A percentile compares a stretch with the other conserved stretches of the same genome.
Conservation (phyloP, 2,888 invertebrate genomes). For the Tetropium fuscum region DNA sequence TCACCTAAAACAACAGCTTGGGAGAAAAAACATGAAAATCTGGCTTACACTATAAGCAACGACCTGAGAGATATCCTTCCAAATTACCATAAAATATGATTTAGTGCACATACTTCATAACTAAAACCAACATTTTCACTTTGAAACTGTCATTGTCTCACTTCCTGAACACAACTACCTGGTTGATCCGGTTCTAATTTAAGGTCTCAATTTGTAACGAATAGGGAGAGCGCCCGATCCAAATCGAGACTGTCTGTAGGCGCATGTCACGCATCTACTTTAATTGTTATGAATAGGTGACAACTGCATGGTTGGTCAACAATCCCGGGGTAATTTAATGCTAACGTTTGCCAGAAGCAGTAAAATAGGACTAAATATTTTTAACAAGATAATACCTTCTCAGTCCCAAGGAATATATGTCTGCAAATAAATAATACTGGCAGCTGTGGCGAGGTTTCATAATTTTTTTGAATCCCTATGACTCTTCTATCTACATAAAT, state of each 20-base stretch:
- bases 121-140: constrained; percentile 6
- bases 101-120: constrained; percentile 31
- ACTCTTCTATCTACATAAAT: too few relatives aligned
- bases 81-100: constrained; percentile 26
- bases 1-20: constrained; percentile 41
- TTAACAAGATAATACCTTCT: too few relatives aligned
- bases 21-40: constrained; percentile 35
- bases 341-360: too few relatives aligned
- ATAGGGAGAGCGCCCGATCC: constrained; percentile 38
- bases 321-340: too few relatives aligned
- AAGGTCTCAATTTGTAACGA: constrained; percentile 18
- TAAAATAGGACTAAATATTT: too few relatives aligned
- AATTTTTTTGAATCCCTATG: too few relatives aligned
- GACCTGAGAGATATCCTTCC: constrained; percentile 39
- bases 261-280: constrained; percentile 44
- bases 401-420: too few relatives aligned
- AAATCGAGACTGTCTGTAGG: constrained; percentile 46
- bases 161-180: constrained; percentile 8
- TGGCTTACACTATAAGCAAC: constrained; percentile 31
- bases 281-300: constrained; percentile 7
- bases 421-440: too few relatives aligned
- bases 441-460: too few relatives aligned
- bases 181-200: constrained; percentile 6
- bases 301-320: background rate
- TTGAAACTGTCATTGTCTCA: background rate